phyloP scores from a whole-genome alignment of 1,140 invertebrate genomes.

The Cydia amplana region DNA sequence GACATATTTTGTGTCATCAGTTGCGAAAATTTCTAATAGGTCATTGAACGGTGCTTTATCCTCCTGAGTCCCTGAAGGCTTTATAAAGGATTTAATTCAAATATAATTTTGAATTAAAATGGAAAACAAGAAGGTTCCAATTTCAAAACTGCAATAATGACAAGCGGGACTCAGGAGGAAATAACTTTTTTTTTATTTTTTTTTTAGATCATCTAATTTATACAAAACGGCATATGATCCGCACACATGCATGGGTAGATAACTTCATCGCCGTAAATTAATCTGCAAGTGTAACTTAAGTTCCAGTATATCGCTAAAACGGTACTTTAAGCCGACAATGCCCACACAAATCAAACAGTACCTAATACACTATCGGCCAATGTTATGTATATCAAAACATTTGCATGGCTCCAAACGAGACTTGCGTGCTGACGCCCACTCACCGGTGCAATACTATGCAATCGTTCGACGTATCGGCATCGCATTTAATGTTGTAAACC shows the following conservation, averaged over 20 bases:
- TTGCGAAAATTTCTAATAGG: too few relatives aligned
- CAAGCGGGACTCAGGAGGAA: too few relatives aligned
- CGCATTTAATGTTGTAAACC: slow-evolving; percentile 62
- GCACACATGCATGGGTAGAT: neutral
- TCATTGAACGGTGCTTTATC: too few relatives aligned
- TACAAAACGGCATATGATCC: too few relatives aligned
- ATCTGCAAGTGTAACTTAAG: slow-evolving; percentile 6
- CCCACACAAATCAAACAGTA: slow-evolving; percentile 73
- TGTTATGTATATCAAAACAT: slow-evolving; percentile 62
- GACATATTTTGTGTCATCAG: too few relatives aligned
- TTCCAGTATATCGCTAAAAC: slow-evolving; percentile 25
- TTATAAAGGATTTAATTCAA: too few relatives aligned
- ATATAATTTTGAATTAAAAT: too few relatives aligned
- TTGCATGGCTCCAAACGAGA: slow-evolving; percentile 63
- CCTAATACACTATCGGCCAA: slow-evolving; percentile 61
- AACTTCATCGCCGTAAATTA: neutral
- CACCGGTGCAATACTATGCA: slow-evolving; percentile 63
- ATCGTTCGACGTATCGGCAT: slow-evolving; percentile 70
- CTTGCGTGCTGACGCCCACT: slow-evolving; percentile 72
- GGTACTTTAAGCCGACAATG: slow-evolving; percentile 52
- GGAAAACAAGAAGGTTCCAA: too few relatives aligned
- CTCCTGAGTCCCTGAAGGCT: too few relatives aligned
- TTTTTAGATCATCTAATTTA: too few relatives aligned
- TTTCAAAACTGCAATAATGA: too few relatives aligned
- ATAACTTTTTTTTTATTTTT: too few relatives aligned